phyloP scores from a whole-genome alignment of 2,113 vertebrate genomes.

The Sardina pilchardus region DNA sequence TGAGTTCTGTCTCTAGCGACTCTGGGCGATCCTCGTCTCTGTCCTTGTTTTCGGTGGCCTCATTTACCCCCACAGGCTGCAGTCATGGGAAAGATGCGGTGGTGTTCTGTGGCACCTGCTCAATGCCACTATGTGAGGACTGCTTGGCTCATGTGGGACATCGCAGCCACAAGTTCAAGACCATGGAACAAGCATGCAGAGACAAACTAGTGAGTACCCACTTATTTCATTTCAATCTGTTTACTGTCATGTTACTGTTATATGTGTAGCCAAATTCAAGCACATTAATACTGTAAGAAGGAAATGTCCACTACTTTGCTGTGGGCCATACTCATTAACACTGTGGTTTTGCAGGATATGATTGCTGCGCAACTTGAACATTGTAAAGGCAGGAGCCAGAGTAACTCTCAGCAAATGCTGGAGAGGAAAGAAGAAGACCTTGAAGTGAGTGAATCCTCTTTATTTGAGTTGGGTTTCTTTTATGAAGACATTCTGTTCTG shows the following conservation, averaged over 20 bases:
- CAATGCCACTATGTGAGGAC: not conserved
- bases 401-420: not conserved
- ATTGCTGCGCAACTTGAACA: not conserved
- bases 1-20: no score
- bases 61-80: not conserved
- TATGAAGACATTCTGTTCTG: no score
- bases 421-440: not conserved
- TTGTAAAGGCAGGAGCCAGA: not conserved
- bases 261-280: not conserved
- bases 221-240: not conserved
- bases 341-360: constrained; percentile 3
- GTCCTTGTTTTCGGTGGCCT: not conserved
- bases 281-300: no score
- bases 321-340: not conserved
- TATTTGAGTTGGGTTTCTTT: not conserved
- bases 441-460: constrained; percentile 9
- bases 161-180: not conserved
- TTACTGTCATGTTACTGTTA: not conserved
- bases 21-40: not conserved
- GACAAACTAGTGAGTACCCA: not conserved
- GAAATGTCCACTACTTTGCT: not conserved
- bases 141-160: not conserved
- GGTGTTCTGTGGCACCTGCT: constrained; percentile 23
- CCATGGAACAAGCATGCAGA: not conserved
- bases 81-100: not conserved